Percentiles rank a stretch among this genome's conserved stretches.
phyloP scores from a whole-genome alignment of 2,113 vertebrate genomes.

The Nycticryphes semicollaris region DNA sequence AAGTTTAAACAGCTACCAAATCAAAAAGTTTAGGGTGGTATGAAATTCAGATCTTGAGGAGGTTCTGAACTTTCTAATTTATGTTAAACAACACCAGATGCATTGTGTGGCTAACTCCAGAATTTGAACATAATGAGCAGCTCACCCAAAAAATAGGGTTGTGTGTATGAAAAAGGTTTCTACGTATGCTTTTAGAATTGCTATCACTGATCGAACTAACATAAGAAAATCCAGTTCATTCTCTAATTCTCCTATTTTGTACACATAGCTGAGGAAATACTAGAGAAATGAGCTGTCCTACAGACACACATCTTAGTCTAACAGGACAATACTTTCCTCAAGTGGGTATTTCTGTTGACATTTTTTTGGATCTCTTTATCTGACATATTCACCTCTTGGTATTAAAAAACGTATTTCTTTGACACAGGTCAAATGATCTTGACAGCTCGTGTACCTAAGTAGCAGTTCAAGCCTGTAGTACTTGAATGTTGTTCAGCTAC shows the following conservation, averaged over 20 bases:
- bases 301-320: not conserved
- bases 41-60: not conserved
- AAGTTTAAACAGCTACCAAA: not conserved
- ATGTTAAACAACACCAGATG: not conserved
- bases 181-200: not conserved
- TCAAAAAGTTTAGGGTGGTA: not conserved
- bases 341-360: not conserved
- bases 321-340: not conserved
- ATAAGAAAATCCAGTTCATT: not conserved
- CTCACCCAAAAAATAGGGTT: not conserved
- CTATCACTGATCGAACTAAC: not conserved
- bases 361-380: not conserved
- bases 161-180: not conserved
- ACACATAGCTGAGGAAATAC: not conserved
- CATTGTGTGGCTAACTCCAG: not conserved
- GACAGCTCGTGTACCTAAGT: not conserved
- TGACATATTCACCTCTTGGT: not conserved
- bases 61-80: not conserved
- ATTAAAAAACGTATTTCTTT: not conserved
- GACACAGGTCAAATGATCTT: not conserved
- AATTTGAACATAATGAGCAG: not conserved
- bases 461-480: not conserved
- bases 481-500: not conserved
- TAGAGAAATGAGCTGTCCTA: not conserved
- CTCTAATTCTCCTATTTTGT: not conserved